Evolutionary conservation across 2,113 vertebrate species (phyloP).

Genomic region (Stercorarius parasiticus): DNA sequence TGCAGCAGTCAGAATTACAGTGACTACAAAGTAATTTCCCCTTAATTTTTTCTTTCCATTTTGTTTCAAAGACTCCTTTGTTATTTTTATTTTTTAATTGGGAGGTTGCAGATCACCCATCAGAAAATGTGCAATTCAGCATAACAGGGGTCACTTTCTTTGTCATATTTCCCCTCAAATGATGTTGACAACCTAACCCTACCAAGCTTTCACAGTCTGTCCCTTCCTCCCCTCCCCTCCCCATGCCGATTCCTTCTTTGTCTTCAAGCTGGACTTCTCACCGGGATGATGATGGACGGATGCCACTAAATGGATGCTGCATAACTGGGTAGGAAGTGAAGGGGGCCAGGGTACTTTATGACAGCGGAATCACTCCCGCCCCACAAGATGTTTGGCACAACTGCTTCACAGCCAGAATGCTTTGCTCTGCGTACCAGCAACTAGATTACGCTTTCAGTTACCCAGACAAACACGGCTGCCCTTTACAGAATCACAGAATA

Average conservation of each 20-base stretch:
- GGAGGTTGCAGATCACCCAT: not conserved
- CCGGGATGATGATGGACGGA: not conserved
- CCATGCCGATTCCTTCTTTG: not conserved
- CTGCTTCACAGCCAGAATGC: not conserved
- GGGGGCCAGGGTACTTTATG: not conserved
- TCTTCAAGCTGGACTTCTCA: not conserved
- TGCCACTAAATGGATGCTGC: not conserved
- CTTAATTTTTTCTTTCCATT: not conserved
- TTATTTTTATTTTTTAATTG: not conserved
- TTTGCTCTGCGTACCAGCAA: not conserved
- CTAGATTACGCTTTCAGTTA: not conserved
- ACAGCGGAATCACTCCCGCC: not conserved
- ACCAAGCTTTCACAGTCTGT: not conserved
- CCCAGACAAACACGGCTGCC: not conserved
- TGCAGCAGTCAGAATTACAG: conserved; percentile 35
- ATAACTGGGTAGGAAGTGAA: not conserved
- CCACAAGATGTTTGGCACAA: not conserved
- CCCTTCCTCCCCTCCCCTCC: not conserved
- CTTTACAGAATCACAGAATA: not conserved
- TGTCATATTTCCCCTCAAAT: not conserved
- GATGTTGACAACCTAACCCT: not conserved
- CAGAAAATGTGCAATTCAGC: not conserved
- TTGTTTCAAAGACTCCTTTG: not conserved
- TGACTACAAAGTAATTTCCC: conserved; percentile 17
- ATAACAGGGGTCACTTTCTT: not conserved